Evolutionary conservation across 2,113 vertebrate genomes (phyloP).

Genomic region (Lampris incognitus): DNA sequence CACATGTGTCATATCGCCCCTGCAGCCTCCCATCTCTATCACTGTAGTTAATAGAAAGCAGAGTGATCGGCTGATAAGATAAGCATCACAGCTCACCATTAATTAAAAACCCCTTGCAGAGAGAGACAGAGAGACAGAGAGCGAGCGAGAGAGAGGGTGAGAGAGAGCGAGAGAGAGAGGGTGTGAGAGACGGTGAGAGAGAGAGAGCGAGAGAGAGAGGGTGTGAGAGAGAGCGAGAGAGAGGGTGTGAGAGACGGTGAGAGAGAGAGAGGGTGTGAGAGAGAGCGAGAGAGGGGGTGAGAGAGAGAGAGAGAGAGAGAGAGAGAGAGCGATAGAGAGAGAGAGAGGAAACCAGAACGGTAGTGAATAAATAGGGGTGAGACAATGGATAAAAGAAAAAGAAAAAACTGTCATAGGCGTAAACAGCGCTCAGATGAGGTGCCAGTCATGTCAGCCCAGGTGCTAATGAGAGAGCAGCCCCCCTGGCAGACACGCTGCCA

Average conservation of each 20-base stretch:
- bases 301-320: no score
- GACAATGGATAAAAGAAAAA: not conserved
- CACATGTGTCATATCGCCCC: constrained; percentile 56
- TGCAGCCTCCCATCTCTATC: constrained; percentile 63
- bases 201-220: constrained; percentile 24
- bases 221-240: constrained; percentile 6
- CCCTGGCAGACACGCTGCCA: constrained; percentile 38
- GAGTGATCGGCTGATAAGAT: constrained; percentile 81
- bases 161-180: constrained; percentile 21
- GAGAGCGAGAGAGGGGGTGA: no score
- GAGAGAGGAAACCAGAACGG: no score
- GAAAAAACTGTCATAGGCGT: not conserved
- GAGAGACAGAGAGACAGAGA: constrained; percentile 34
- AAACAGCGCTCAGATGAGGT: constrained; percentile 57
- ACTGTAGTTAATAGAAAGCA: constrained; percentile 76
- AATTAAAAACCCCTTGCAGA: constrained; percentile 77
- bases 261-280: not conserved
- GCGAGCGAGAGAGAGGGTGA: constrained; percentile 20
- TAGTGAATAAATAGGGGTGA: no score
- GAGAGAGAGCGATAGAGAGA: no score
- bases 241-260: constrained; percentile 27
- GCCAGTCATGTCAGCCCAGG: constrained; percentile 62
- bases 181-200: constrained; percentile 22
- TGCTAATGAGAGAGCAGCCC: constrained; percentile 65
- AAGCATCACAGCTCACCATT: constrained; percentile 77